Base-by-base conservation (phyloP, 2,113 vertebrate species). In the Cettia cetti region DNA sequence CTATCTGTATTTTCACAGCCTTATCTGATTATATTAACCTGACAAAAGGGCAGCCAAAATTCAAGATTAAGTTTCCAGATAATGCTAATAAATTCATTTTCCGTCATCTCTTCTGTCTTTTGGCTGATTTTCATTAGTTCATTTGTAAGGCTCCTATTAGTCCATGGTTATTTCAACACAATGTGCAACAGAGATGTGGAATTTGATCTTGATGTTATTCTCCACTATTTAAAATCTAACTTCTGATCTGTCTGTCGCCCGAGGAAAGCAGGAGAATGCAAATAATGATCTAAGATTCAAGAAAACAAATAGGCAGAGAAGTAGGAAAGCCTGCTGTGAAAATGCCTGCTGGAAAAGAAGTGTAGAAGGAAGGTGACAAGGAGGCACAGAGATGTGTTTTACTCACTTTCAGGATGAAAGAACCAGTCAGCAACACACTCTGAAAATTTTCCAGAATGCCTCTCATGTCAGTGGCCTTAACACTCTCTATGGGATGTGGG, bases 21-120 rank as follows among this genome's bases (percentile, higher is more conserved):
- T 82, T 89, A 92, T 94, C 87, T 91, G 81, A 95, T 95, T 95
- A 82, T 78, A 94, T 91, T 86, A 97, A 92, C 65, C 69, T 79
- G 69, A 94, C 56, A 95, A 86, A 92, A 92, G 82, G 80, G 70
- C 86, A 94, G 91, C 86, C 94, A 95, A 94, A 89, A 87, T 88
- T 76, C 63, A 74, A 79, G 89, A 94, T 86, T 79, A 89, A 77
- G 71, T 95, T 94, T 86, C 91, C 53, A 91, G 91, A 96, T 94
- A 94, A 95, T 78, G 44, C 17, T 91, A 94, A 93, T 69, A 91
- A 50, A 57, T 30, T 52, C 24, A 8, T 86, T 28, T 30, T 1
- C 26, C n/a, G 45, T 20, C 31, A 22, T 68, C n/a, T 84, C 65
- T 81, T 82, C 40, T 59, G 77, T 45, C 66, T 92, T 89, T 87